Base-by-base conservation (phyloP, 2,888 invertebrate genomes). In the Ochlodes sylvanus region DNA sequence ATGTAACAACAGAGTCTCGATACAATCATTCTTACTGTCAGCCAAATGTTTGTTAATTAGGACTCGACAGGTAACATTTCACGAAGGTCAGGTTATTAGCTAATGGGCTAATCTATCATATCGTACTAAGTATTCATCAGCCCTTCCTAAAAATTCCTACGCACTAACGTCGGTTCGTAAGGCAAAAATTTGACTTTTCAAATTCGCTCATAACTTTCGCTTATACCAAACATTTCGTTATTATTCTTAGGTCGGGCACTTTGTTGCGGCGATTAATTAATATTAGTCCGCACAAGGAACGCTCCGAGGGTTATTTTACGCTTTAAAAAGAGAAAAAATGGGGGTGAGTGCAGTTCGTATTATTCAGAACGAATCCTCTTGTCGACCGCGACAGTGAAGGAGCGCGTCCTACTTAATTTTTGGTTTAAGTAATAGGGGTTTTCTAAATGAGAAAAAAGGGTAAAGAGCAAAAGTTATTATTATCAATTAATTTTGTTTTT, bases 201-300 rank as follows among this genome's bases (percentile, higher is more conserved):
- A 70, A 71, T 63, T 70, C 62, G 69, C 63, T 70, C 38, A 55
- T 67, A 73, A 72, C 70, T 72, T 70, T 70, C 63, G 69, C 60
- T 72, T 70, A 72, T 63, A 71, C 62, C 61, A 64, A 70, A 52
- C 64, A 68, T 69, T 72, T 71, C 70, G 68, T 82, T 83, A 79
- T 80, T 75, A 74, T 76, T 76, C 75, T 76, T 76, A 75, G 71
- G 72, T 71, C 83, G 83, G 79, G 79, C 79, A 87, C 86, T 87
- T 87, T 87, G 87, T 89, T 89, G 85, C 82, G 83, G 79, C 85
- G 85, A 89, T 87, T 90, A 90, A 90, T 90, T 89, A 89, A 89
- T 89, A 89, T 88, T 88, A 87, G 88, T 83, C 81, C 77, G 77
- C 79, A 79, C 79, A 77, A 77, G 77, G 75, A 79, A 79, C 74